phyloP scores from a whole-genome alignment of 1,140 invertebrate genomes.

The Harpegnathos saltator region DNA sequence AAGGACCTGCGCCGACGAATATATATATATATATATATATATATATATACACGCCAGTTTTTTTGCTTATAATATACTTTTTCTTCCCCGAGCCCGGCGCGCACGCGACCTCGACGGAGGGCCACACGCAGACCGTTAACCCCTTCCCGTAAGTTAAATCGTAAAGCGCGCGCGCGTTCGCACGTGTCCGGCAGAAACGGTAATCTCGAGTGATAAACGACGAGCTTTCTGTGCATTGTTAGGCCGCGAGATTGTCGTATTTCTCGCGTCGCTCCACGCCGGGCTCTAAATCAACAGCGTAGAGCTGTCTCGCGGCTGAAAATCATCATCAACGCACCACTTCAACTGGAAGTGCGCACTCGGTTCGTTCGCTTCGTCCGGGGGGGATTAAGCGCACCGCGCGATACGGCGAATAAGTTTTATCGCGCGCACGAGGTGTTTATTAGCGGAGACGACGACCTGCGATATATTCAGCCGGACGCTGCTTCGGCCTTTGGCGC shows the following conservation, averaged over 20 bases:
- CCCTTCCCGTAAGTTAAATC: not conserved
- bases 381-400: not conserved
- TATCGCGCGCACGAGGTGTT: slow-evolving; percentile 7
- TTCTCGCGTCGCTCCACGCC: not conserved
- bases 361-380: not conserved
- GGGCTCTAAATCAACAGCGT: not conserved
- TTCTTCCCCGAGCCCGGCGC: not conserved
- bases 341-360: not conserved
- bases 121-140: not conserved
- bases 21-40: too few relatives aligned
- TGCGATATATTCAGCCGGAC: not conserved
- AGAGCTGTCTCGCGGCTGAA: not conserved
- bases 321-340: not conserved
- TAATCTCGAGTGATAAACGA: not conserved
- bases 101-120: not conserved
- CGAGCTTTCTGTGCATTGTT: not conserved
- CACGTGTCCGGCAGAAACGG: not conserved
- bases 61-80: not conserved
- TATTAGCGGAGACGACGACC: not conserved
- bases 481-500: not conserved
- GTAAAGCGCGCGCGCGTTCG: not conserved
- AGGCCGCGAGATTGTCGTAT: not conserved
- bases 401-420: slow-evolving; percentile 5
- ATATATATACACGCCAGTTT: too few relatives aligned
- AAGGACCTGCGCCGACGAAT: slow-evolving; percentile 3